phyloP scores from a whole-genome alignment of 2,113 vertebrate species.

The Hystrix brachyura region DNA sequence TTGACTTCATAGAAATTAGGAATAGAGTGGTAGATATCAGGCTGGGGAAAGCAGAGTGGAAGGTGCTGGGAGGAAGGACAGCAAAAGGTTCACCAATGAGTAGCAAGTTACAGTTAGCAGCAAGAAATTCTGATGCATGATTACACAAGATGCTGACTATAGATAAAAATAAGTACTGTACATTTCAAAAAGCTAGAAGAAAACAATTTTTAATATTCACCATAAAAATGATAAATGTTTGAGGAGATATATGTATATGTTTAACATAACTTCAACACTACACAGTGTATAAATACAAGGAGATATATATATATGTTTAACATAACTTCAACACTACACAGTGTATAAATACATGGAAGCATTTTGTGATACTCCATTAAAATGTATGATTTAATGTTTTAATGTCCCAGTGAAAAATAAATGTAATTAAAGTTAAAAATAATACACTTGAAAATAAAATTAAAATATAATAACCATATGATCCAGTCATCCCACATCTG shows the following conservation, averaged over 20 bases:
- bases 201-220: not conserved
- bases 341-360: not conserved
- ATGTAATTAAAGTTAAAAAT: not conserved
- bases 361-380: not conserved
- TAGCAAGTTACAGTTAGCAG: not conserved
- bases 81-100: not conserved
- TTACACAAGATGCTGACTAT: not conserved
- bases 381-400: not conserved
- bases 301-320: no score
- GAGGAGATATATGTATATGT: not conserved
- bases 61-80: not conserved
- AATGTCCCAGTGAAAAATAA: not conserved
- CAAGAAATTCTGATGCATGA: not conserved
- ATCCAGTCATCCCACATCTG: not conserved
- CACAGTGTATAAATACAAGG: not conserved
- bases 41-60: not conserved
- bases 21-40: not conserved
- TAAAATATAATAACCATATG: not conserved
- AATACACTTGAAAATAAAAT: not conserved
- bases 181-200: not conserved
- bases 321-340: not conserved
- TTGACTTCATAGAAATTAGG: not conserved
- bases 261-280: not conserved
- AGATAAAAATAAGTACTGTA: not conserved
- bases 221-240: not conserved